Evolutionary conservation across 2,888 invertebrate genomes (phyloP), one percentile per base, ranked within the genome.

Genomic region (Nycteola revayana): DNA sequence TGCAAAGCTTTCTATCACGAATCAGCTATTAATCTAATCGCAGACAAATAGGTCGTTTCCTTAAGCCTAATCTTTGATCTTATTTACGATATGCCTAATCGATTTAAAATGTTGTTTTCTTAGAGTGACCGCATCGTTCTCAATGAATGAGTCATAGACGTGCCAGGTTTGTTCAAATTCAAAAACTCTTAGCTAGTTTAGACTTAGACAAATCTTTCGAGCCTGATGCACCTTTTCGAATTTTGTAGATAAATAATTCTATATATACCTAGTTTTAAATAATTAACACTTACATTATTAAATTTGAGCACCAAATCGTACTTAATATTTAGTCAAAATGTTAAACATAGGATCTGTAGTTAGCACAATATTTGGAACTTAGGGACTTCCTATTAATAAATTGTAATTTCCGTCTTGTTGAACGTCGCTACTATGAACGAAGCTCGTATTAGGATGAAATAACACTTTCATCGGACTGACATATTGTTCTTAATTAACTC

Each of bases 291-390:
- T 81, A 83, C 78, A 78, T 82, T 75, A 82, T 77, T 73, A 76
- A 78, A 77, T 80, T 84, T 82, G 87, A 88, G 87, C 87, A 88
- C 87, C 87, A 87, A 88, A 87, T 87, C 80, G 87, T 88, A 88
- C 87, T 88, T 88, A 87, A 84, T 85, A 79, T 82, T 86, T 86
- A 87, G 84, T 82, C 79, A 87, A 86, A 85, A 82, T 83, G 70
- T 85, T 80, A 77, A 60, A 65, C 49, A 56, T 75, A 71, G 65
- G 60, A 46, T 63, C 42, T 65, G 66, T 73, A 74, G 73, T 66
- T 72, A 74, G 73, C 70, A 68, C 68, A 74, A 73, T 69, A 60
- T 70, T 74, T 67, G 66, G 71, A 66, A 63, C 53, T 69, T 76
- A 68, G 67, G 60, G 74, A 70, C 60, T 51, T 66, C 68, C 56